Evolutionary conservation across 2,888 invertebrate species (phyloP).

Genomic region (Lithophane ornitopus): DNA sequence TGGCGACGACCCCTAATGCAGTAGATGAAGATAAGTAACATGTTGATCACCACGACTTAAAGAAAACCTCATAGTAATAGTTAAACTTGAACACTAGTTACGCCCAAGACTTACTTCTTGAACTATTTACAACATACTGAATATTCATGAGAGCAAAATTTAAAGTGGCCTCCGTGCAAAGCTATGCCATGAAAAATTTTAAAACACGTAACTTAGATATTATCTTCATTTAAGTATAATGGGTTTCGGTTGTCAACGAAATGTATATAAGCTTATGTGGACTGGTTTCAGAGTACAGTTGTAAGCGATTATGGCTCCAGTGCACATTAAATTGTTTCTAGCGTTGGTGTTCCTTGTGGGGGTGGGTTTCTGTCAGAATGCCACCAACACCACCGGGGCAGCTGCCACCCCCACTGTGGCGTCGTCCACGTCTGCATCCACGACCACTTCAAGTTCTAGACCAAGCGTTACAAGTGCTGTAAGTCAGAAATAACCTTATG

Average conservation of each 20-base stretch:
- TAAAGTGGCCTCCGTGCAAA: slow-evolving; percentile 57
- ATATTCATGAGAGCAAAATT: slow-evolving; percentile 68
- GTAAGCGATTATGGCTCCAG: slow-evolving; percentile 65
- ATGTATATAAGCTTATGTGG: slow-evolving; percentile 65
- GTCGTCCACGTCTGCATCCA: background rate
- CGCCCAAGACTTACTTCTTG: slow-evolving; percentile 28
- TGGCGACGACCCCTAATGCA: background rate
- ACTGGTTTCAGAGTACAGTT: slow-evolving; percentile 50
- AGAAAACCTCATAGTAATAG: background rate
- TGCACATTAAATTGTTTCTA: slow-evolving; percentile 64
- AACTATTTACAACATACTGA: slow-evolving; percentile 52
- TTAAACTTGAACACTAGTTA: background rate
- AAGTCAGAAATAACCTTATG: slow-evolving; percentile 7
- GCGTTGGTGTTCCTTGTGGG: slow-evolving; percentile 65
- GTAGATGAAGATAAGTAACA: background rate
- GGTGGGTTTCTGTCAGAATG: slow-evolving; percentile 64
- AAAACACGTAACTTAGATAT: slow-evolving; percentile 54
- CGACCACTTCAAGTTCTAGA: slow-evolving; percentile 6
- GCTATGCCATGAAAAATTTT: slow-evolving; percentile 62
- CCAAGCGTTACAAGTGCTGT: slow-evolving; percentile 12
- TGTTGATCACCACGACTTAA: too few species aligned
- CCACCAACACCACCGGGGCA: slow-evolving; percentile 36
- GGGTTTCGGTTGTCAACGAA: slow-evolving; percentile 56
- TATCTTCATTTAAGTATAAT: slow-evolving; percentile 45
- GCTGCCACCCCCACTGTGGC: slow-evolving; percentile 13